Conservation (phyloP, 2,113 vertebrate genomes). For the Calyptommatus sinebrachiatus region DNA sequence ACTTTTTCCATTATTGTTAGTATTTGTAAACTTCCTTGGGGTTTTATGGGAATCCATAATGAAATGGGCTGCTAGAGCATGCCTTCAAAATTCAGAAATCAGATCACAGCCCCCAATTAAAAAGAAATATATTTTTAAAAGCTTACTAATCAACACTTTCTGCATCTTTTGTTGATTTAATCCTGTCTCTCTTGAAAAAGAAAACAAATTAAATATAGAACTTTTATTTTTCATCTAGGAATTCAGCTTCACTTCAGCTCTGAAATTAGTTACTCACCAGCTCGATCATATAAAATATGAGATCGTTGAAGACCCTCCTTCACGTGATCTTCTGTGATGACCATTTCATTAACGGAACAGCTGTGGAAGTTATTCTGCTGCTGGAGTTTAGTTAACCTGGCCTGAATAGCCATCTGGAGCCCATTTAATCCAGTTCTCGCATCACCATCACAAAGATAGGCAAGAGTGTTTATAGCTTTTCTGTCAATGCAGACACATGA, state of each 20-base stretch:
- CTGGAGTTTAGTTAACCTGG: slow-evolving; percentile 70
- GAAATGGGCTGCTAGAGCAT: no score
- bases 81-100: no score
- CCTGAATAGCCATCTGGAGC: slow-evolving; percentile 90
- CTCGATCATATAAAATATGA: slow-evolving; percentile 94
- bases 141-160: background rate
- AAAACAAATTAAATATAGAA: background rate
- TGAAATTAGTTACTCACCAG: slow-evolving; percentile 74
- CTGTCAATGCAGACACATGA: slow-evolving; percentile 81
- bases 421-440: slow-evolving; percentile 88
- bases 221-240: background rate
- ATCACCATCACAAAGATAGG: slow-evolving; percentile 91
- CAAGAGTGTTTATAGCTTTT: slow-evolving; percentile 87
- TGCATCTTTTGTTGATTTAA: no score
- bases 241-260: background rate
- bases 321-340: slow-evolving; percentile 86
- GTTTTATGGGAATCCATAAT: no score
- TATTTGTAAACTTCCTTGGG: no score
- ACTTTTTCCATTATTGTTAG: no score
- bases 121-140: background rate
- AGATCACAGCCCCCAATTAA: no score
- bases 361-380: slow-evolving; percentile 25
- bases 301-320: slow-evolving; percentile 95
- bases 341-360: slow-evolving; percentile 52
- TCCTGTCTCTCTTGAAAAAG: background rate